Percentiles rank a stretch among this genome's conserved stretches.
Evolutionary conservation across 2,797 vertebrate species (phyloP).

Genomic region (Sebastes kiyomatsui): DNA sequence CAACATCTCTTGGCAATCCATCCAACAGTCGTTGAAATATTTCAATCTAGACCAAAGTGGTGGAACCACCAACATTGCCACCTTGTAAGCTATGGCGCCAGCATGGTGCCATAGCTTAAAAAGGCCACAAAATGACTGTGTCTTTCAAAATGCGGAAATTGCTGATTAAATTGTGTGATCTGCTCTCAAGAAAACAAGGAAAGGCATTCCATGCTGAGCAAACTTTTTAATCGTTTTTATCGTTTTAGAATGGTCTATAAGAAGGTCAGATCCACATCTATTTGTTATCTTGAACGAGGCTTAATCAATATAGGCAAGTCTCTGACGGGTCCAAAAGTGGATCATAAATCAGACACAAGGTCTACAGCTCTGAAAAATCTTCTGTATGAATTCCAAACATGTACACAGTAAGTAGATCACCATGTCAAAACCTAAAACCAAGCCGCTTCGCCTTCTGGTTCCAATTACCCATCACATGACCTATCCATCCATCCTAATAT

Average conservation of each 20-base stretch:
- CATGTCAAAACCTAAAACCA: constrained; percentile 45
- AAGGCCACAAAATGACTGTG: too few relatives aligned
- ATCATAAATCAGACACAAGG: neutral
- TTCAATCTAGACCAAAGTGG: neutral
- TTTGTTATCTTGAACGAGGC: neutral
- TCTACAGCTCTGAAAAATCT: neutral
- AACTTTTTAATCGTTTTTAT: neutral
- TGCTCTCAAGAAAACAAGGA: neutral
- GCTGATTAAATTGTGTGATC: neutral
- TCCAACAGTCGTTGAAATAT: neutral
- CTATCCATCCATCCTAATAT: constrained; percentile 41
- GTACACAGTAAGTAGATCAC: constrained; percentile 25
- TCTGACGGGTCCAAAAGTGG: neutral
- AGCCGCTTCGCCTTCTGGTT: constrained; percentile 61
- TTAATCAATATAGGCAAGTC: neutral
- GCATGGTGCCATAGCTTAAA: neutral
- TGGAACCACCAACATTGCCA: neutral
- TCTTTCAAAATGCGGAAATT: neutral
- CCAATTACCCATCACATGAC: constrained; percentile 81
- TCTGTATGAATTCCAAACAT: neutral
- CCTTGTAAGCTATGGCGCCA: neutral
- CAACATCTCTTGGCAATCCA: neutral
- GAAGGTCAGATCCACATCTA: neutral
- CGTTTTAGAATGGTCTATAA: neutral
- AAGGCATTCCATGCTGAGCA: neutral